A percentile compares a stretch with the other conserved stretches of the same genome.
Evolutionary conservation across 1,140 invertebrate genomes (phyloP).

Genomic region (Leptoteleia sp.): DNA sequence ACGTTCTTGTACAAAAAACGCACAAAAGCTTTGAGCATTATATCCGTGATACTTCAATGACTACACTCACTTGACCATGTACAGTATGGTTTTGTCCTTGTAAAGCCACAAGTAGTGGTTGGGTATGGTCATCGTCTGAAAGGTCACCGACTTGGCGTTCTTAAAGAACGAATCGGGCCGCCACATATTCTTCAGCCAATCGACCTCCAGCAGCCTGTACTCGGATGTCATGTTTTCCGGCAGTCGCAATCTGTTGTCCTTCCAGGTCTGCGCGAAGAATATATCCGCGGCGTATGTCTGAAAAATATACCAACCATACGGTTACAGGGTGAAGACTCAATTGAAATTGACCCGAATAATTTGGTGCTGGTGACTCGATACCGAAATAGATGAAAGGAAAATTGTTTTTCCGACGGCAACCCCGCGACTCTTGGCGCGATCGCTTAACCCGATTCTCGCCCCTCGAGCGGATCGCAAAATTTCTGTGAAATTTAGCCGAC

Average conservation of each 20-base stretch:
- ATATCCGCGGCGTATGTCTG: slow-evolving; percentile 95
- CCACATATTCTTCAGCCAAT: slow-evolving; percentile 95
- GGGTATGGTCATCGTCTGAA: slow-evolving; percentile 96
- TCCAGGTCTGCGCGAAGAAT: slow-evolving; percentile 95
- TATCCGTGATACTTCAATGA: too few species aligned
- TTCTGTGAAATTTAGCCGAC: not conserved
- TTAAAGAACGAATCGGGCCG: slow-evolving; percentile 94
- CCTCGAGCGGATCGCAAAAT: too few species aligned
- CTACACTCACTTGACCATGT: slow-evolving; percentile 92
- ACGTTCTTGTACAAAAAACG: too few species aligned
- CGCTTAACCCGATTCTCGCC: too few species aligned
- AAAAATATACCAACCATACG: slow-evolving; percentile 60
- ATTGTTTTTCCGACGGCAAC: too few species aligned
- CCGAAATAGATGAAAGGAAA: slow-evolving; percentile 3
- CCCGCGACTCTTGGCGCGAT: too few species aligned
- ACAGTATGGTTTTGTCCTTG: slow-evolving; percentile 92
- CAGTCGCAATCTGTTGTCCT: slow-evolving; percentile 91
- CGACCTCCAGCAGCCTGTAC: slow-evolving; percentile 92
- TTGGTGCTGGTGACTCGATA: slow-evolving; percentile 10
- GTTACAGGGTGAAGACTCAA: slow-evolving; percentile 28
- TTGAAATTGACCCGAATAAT: slow-evolving; percentile 42
- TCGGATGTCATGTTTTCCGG: slow-evolving; percentile 96
- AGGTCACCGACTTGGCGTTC: slow-evolving; percentile 94
- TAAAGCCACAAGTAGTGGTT: slow-evolving; percentile 95
- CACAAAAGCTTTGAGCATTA: too few species aligned